Conservation (phyloP, 2,113 vertebrate species). For the Rhynchomys soricoides region DNA sequence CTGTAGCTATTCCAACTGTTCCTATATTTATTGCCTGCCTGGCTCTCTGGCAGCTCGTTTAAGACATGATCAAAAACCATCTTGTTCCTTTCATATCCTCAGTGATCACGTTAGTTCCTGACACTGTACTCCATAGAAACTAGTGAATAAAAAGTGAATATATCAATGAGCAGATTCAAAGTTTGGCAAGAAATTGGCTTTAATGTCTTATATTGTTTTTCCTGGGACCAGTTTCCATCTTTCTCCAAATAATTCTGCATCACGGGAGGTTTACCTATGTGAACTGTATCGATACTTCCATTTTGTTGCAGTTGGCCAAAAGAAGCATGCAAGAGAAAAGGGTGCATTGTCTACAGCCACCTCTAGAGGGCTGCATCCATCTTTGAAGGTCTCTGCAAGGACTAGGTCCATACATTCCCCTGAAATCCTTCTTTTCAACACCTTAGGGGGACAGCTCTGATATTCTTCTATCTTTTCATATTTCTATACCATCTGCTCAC, state of each 20-base stretch:
- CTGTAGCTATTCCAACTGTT: background rate
- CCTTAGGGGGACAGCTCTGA: background rate
- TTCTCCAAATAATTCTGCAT: background rate
- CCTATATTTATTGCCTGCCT: background rate
- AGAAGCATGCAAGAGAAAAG: background rate
- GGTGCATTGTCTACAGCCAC: accelerated
- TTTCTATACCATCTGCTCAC: background rate
- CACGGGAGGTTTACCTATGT: background rate
- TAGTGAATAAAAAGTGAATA: slow-evolving; percentile 1
- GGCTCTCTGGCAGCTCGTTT: background rate
- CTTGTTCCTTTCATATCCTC: background rate
- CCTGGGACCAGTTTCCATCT: background rate
- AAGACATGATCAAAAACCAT: background rate
- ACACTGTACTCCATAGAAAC: background rate
- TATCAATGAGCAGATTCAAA: background rate
- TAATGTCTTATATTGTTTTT: background rate
- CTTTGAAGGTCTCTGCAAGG: background rate
- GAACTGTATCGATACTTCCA: background rate
- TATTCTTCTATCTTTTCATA: background rate
- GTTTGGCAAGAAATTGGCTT: background rate
- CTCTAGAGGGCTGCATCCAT: background rate
- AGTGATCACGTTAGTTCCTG: background rate
- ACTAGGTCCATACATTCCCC: background rate
- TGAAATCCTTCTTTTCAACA: background rate
- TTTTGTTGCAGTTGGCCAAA: background rate